Evolutionary conservation across 2,888 invertebrate genomes (phyloP).

Genomic region (Apoda limacodes): DNA sequence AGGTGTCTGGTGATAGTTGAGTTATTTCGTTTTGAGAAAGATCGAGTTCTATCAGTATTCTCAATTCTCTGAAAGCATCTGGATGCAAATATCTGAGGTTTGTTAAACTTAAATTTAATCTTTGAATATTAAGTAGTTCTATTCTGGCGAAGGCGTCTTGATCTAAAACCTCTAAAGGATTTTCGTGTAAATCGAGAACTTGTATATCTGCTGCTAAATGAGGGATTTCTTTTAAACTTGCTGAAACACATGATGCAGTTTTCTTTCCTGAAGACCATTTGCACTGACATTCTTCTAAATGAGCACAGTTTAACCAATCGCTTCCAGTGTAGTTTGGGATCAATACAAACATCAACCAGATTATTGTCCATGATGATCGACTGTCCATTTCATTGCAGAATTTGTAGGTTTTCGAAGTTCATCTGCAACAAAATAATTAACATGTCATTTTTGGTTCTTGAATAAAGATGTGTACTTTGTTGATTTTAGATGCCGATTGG

Average conservation of each 20-base stretch:
- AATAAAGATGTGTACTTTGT: no score
- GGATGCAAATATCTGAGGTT: constrained; percentile 79
- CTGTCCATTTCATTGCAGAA: constrained; percentile 51
- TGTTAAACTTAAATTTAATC: constrained; percentile 82
- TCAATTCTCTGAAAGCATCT: constrained; percentile 85
- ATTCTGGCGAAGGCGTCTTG: constrained; percentile 83
- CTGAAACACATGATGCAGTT: constrained; percentile 85
- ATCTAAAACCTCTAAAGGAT: constrained; percentile 77
- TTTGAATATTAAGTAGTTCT: constrained; percentile 85
- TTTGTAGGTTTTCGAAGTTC: constrained; percentile 21
- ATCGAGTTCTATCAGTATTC: constrained; percentile 88
- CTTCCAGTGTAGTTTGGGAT: constrained; percentile 40
- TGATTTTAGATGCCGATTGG: no score
- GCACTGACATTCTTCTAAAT: constrained; percentile 80
- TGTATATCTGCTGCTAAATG: constrained; percentile 63
- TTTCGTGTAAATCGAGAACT: constrained; percentile 84
- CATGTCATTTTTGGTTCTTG: not conserved
- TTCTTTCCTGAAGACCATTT: constrained; percentile 94
- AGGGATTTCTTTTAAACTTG: constrained; percentile 80
- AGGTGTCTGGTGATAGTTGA: constrained; percentile 81
- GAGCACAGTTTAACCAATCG: constrained; percentile 89
- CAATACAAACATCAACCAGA: constrained; percentile 35
- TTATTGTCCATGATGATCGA: constrained; percentile 41
- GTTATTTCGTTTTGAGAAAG: constrained; percentile 83
- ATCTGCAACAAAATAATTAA: constrained; percentile 38